Evolutionary conservation across 2,888 invertebrate genomes (phyloP).

Genomic region (Chymomyza amoena): DNA sequence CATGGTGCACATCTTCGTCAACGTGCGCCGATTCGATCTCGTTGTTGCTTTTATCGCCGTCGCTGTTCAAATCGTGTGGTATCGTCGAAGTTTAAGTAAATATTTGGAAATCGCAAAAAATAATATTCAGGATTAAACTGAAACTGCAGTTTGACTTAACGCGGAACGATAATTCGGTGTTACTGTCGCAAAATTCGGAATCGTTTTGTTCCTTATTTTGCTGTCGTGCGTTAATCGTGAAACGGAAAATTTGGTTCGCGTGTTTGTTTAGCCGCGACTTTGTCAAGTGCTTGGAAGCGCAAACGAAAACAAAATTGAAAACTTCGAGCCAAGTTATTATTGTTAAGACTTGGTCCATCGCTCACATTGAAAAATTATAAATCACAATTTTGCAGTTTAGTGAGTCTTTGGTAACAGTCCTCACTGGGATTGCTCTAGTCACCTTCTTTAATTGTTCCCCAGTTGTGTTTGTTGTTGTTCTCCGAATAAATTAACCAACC

Average conservation of each 20-base stretch:
- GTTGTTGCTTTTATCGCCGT: conserved; percentile 33
- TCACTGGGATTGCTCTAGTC: conserved; percentile 15
- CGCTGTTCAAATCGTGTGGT: background rate
- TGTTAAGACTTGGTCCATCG: conserved; percentile 11
- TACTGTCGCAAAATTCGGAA: background rate
- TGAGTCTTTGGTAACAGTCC: background rate
- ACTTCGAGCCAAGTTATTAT: conserved; percentile 12
- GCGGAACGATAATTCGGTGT: background rate
- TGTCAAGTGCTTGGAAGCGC: conserved; percentile 11
- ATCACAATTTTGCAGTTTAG: background rate
- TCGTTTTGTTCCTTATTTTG: conserved; percentile 8
- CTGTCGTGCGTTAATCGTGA: conserved; percentile 19
- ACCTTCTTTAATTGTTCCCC: conserved; percentile 50
- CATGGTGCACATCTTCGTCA: conserved; percentile 42
- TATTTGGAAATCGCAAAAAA: conserved; percentile 13
- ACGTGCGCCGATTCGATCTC: background rate
- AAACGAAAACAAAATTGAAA: conserved; percentile 15
- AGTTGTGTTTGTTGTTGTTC: conserved; percentile 30
- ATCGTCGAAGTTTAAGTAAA: background rate
- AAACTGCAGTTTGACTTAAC: background rate
- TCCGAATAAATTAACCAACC: conserved; percentile 50
- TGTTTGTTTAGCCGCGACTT: conserved; percentile 32
- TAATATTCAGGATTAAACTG: conserved; percentile 6
- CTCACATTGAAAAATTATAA: background rate
- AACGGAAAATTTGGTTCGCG: conserved; percentile 33